These are phyloP conservation scores for Chaetodon trifascialis DNA, from an alignment of 2,113 vertebrate species.

Conservation along the genomic window DNA sequence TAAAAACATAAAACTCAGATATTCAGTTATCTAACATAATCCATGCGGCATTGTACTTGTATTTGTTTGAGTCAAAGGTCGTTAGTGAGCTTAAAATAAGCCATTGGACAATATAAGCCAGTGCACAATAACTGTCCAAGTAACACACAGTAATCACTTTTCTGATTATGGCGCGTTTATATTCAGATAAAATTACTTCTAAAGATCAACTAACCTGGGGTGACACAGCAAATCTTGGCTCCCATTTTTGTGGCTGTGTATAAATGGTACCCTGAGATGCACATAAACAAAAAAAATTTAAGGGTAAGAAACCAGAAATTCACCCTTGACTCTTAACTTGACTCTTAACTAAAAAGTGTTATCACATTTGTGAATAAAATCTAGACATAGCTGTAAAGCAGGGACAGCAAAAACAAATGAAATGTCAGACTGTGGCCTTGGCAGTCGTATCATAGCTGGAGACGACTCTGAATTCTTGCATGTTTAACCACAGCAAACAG, in stretches of 20 bases:
- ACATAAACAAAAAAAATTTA: no score
- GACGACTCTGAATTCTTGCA: background rate
- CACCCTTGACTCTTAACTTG: background rate
- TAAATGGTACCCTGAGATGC: background rate
- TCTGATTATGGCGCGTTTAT: no score
- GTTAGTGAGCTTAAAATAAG: background rate
- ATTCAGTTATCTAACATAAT: background rate
- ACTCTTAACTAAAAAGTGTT: no score
- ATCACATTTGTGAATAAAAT: background rate
- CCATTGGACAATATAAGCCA: no score
- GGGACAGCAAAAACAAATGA: background rate
- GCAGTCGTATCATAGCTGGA: background rate
- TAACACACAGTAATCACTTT: no score
- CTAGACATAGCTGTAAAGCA: background rate
- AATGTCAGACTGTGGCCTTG: background rate
- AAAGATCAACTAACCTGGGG: no score
- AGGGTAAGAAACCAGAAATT: background rate
- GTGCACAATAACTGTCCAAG: no score
- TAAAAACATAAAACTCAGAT: background rate
- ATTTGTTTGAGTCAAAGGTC: background rate
- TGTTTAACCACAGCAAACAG: background rate
- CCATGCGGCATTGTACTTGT: no score
- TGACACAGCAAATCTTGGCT: no score
- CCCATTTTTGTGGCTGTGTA: background rate
- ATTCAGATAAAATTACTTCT: no score